phyloP scores from a whole-genome alignment of 2,113 vertebrate genomes.

The Hepsetus odoe region DNA sequence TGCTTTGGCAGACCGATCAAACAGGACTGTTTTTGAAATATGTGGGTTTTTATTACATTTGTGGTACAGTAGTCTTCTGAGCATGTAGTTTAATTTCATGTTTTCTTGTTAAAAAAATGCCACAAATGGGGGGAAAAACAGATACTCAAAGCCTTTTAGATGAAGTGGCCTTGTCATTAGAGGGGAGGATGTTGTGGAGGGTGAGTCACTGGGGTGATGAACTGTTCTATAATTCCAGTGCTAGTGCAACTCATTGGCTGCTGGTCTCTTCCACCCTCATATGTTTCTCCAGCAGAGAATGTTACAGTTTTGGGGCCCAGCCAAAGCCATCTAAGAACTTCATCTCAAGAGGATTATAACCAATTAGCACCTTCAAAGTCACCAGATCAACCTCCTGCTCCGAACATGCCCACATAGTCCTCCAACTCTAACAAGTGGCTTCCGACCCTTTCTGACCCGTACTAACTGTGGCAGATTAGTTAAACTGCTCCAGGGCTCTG shows the following conservation, averaged over 20 bases:
- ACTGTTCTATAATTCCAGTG: conserved; percentile 52
- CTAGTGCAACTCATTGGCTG: conserved; percentile 41
- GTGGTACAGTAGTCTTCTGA: conserved; percentile 6
- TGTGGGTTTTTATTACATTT: conserved; percentile 25
- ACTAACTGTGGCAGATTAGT: conserved; percentile 47
- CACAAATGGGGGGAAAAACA: not conserved
- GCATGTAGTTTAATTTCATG: conserved; percentile 14
- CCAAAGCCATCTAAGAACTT: conserved; percentile 36
- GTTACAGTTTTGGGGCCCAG: conserved; percentile 17
- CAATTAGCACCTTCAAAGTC: conserved; percentile 50
- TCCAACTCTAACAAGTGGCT: conserved; percentile 28
- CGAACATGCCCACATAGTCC: not conserved
- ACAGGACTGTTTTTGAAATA: conserved; percentile 16
- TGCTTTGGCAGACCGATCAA: conserved; percentile 31
- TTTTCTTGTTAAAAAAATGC: conserved; percentile 7
- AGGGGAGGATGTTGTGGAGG: conserved; percentile 4
- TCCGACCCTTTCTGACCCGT: conserved; percentile 44
- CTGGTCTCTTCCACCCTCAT: conserved; percentile 33
- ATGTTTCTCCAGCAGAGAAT: conserved; percentile 16
- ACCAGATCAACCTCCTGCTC: conserved; percentile 11
- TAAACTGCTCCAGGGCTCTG: conserved; percentile 20
- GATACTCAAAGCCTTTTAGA: conserved; percentile 12
- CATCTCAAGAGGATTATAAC: conserved; percentile 41
- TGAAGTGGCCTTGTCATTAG: conserved; percentile 11
- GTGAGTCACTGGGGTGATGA: conserved; percentile 43